Evolutionary conservation across 2,797 vertebrate species (phyloP), one percentile per base, ranked within the genome.

Genomic region (Telmatherina bonti): DNA sequence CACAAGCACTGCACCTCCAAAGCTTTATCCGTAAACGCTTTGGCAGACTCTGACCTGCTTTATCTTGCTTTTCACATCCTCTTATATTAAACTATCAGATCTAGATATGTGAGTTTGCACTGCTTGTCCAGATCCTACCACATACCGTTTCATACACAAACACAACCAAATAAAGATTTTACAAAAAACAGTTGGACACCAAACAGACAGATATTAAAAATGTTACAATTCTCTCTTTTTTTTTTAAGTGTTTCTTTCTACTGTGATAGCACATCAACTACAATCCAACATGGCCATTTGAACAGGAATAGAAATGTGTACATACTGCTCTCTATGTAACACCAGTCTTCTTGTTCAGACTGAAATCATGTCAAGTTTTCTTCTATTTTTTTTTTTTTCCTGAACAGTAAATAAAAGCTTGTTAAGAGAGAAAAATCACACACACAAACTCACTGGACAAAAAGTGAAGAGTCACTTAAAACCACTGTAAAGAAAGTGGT

Each of bases 161-260:
- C 88, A 91, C 87, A 85, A 86, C 70, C 85, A 88, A 92, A 90
- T 69, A 78, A 90, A 85, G 80, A 84, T 82, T 90, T 91, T 89
- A 91, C 87, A 89, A 71, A 85, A 91, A 73, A 91, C 87, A 7
- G 76, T 89, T 85, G 86, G 85, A 93, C 91, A 88, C 74, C 85
- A 88, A 89, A 91, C 79, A 88, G 78, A 87, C 83, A 82, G 84
- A 92, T 87, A 89, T 84, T 89, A 76, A 87, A 83, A 47, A 91
- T 81, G 87, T 85, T 88, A 90, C 88, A 1, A 85, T 85, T 86
- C 68, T 76, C 84, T 59, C 83, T 74, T 84, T 72, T 67, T 76
- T 75, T 72, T 47, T 78, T 55, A 27, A 64, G 67, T 67, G 70
- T 85, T 85, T 83, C 72, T 76, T 83, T 55, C 78, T 79, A 64